Base-by-base conservation (phyloP, 2,113 vertebrate genomes). In the Oreotrochilus melanogaster region DNA sequence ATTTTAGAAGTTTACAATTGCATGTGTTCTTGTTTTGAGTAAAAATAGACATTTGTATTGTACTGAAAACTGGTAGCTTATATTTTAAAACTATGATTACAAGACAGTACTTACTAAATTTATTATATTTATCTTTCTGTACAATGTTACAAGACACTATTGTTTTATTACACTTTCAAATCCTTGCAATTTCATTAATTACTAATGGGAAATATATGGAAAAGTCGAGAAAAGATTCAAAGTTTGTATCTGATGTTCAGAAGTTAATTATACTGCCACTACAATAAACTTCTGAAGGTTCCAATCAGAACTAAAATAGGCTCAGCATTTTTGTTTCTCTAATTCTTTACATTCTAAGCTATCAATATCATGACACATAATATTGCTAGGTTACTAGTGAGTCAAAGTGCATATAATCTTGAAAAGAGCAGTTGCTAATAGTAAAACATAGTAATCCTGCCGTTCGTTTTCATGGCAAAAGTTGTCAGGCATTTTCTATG, bases 201-300 rank as follows among this genome's bases (percentile, higher is more conserved):
- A 80, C 1, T 72, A 58, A 87, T 43, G 31, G 53, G 5, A 42
- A 75, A 80, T 67, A 45, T 25, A 62, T 45, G 33, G 42, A 54
- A 50, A 74, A 70, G 5, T 30, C 16, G 64, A 47, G 23, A 43
- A 65, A 88, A 82, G 0, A 30, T 66, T 56, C 25, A 86, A 71
- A 71, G 1, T 4, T 78, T 2, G 0, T 24, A 42, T n/a, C 7
- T 35, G 17, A 27, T 66, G 8, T 33, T 75, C 19, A 27, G 5
- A 22, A 66, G n/a, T 67, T 1, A 71, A 76, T 48, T 62, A 35
- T 45, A 18, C 4, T 72, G 11, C 5, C 7, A 17, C 42, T 17
- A 60, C 11, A 60, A 37, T 14, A 72, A 21, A 14, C 1, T 69
- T 72, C 24, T 50, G 5, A 10, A 21, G 6, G 48, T 80, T 73